Base-by-base conservation (phyloP, 1,140 invertebrate species). In the Plectrocnemia conspersa region DNA sequence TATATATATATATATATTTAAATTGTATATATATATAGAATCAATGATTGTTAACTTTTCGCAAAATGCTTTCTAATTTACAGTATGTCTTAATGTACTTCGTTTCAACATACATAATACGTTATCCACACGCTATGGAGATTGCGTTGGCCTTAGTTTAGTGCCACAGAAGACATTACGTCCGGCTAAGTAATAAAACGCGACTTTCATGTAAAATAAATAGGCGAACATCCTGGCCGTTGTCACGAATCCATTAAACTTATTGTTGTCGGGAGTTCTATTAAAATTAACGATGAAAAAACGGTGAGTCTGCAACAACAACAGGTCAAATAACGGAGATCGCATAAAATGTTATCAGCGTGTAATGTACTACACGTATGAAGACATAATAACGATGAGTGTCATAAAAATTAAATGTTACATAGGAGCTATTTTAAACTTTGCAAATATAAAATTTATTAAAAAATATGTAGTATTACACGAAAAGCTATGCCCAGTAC, bases 231-330 rank as follows among this genome's bases (percentile, higher is more conserved):
- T 50, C 47, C 47, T 50, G 33, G 47, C 25, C 47, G 47, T 50
- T 50, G 47, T 50, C 47, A 50, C 47, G 47, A 50, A 50, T 50
- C 47, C 47, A 50, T 50, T 50, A 50, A 22, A 38, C 33, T 50
- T 50, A 50, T 50, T 50, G 47, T 50, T 3, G n/a, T 2, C 33
- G 32, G 27, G 27, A 7, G 27, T 29, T 29, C 9, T 9, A 15
- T 15, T 33, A 15, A 33, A 33, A 33, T 13, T 11, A 13, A 11
- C 9, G 27, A 7, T 6, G 32, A 11, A 15, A 33, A 33, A 13
- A 13, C 32, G 32, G 16, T 33, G 16, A 13, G n/a, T 33, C 16
- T n/a, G n/a, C n/a, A n/a, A n/a, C n/a, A n/a, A n/a, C n/a, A n/a
- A n/a, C n/a, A n/a, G n/a, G n/a, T n/a, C n/a, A n/a, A n/a, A n/a